phyloP scores from a whole-genome alignment of 1,140 invertebrate genomes.

The Drosophila azteca region DNA sequence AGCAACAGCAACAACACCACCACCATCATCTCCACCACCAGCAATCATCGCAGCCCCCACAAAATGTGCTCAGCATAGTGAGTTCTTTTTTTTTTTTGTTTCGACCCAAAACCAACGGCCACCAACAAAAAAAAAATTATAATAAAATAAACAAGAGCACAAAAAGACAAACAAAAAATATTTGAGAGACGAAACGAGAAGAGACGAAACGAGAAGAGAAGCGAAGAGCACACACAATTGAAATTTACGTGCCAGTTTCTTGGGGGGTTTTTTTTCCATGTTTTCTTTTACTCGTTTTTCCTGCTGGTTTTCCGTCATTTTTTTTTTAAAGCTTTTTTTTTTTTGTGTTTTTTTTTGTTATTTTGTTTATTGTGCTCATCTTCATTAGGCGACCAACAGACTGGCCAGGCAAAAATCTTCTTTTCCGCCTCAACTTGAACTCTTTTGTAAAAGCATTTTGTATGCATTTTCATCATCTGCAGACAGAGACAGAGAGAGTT shows the following conservation, averaged over 20 bases:
- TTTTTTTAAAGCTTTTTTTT: conserved; percentile 6
- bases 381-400: conserved; percentile 55
- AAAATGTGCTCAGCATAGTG: conserved; percentile 81
- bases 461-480: conserved; percentile 41
- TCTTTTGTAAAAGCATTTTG: conserved; percentile 36
- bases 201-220: conserved; percentile 23
- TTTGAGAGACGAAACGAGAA: too few relatives aligned
- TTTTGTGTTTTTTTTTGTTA: conserved; percentile 15
- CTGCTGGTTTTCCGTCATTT: conserved; percentile 2
- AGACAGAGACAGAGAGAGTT: neutral
- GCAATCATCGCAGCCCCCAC: conserved; percentile 63
- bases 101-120: conserved; percentile 23
- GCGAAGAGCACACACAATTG: conserved; percentile 67
- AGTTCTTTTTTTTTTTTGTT: conserved; percentile 41
- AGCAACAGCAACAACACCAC: conserved; percentile 23
- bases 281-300: conserved; percentile 39
- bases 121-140: conserved; percentile 62
- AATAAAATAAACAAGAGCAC: conserved; percentile 71
- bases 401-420: conserved; percentile 35
- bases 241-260: conserved; percentile 70
- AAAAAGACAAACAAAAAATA: conserved; percentile 5
- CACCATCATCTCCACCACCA: conserved; percentile 48
- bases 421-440: conserved; percentile 45
- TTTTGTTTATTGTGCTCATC: conserved; percentile 45
- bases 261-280: conserved; percentile 48